These are phyloP conservation scores for Nicator chloris DNA, from an alignment of 2,113 vertebrate species.

Conservation along the genomic window DNA sequence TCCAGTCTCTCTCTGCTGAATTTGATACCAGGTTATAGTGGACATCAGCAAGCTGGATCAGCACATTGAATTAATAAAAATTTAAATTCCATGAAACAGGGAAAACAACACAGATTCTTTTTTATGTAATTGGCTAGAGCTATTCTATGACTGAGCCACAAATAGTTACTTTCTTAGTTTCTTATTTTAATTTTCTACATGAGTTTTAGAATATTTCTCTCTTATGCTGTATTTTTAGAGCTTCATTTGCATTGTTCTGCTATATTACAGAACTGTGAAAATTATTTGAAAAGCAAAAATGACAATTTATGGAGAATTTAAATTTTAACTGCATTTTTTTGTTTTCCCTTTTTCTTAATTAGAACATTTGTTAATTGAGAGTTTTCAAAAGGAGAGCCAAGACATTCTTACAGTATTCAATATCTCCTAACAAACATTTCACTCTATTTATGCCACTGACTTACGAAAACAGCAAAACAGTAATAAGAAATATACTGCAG, in stretches of 20 bases:
- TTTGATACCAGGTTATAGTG: background rate
- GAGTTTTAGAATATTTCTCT: background rate
- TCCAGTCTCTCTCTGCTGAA: background rate
- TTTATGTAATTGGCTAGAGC: background rate
- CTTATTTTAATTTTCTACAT: background rate
- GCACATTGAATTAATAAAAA: background rate
- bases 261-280: background rate
- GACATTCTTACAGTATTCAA: background rate
- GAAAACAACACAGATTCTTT: background rate
- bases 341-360: background rate
- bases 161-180: background rate
- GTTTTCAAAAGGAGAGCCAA: constrained; percentile 8
- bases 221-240: background rate
- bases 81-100: background rate
- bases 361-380: background rate
- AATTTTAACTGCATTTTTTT: constrained; percentile 10
- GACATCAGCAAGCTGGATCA: background rate
- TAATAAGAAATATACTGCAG: background rate
- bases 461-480: background rate
- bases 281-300: background rate
- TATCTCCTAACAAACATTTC: constrained; percentile 23
- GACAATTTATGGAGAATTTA: background rate
- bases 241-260: background rate
- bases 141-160: background rate
- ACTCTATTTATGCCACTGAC: background rate